Conservation (phyloP, 2,113 vertebrate genomes). For the Anolis sagrei region DNA sequence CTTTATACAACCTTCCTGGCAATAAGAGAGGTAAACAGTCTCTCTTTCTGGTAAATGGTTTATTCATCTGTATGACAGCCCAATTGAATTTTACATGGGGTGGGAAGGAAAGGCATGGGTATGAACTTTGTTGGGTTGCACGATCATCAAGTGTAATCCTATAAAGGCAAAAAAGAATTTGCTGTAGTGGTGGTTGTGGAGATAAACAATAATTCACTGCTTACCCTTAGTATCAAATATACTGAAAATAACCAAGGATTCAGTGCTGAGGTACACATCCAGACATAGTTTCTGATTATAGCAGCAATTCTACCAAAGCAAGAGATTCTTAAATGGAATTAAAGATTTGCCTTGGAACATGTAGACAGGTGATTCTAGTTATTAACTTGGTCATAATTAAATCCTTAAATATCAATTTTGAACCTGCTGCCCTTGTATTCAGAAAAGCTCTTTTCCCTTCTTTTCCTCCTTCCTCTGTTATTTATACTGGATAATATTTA, state of each 20-base stretch:
- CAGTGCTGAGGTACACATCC: background rate
- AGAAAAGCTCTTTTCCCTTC: background rate
- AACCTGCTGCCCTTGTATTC: background rate
- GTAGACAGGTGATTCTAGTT: background rate
- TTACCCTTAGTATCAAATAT: background rate
- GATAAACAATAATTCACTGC: fast-evolving
- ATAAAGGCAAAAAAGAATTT: background rate
- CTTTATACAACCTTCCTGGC: constrained; percentile 4
- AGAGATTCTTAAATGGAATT: constrained; percentile 1
- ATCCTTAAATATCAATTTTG: constrained; percentile 18
- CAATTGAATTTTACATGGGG: background rate
- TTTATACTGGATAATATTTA: background rate
- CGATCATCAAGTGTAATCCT: background rate
- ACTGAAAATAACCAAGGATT: constrained; percentile 22
- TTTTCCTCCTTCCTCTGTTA: background rate
- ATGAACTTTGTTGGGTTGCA: fast-evolving
- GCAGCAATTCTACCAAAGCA: constrained; percentile 17
- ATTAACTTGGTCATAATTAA: constrained; percentile 11
- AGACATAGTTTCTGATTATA: background rate
- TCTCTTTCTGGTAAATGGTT: background rate
- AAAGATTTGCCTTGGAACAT: constrained; percentile 5
- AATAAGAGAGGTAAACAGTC: constrained; percentile 15
- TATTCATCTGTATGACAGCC: background rate
- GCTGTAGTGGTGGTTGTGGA: too few relatives aligned
- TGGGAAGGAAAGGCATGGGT: background rate